Percentiles rank a stretch among this genome's conserved stretches.
These are phyloP conservation scores for Eristalinus aeneus DNA, from an alignment of 2,888 invertebrate genomes.

Conservation along the genomic window DNA sequence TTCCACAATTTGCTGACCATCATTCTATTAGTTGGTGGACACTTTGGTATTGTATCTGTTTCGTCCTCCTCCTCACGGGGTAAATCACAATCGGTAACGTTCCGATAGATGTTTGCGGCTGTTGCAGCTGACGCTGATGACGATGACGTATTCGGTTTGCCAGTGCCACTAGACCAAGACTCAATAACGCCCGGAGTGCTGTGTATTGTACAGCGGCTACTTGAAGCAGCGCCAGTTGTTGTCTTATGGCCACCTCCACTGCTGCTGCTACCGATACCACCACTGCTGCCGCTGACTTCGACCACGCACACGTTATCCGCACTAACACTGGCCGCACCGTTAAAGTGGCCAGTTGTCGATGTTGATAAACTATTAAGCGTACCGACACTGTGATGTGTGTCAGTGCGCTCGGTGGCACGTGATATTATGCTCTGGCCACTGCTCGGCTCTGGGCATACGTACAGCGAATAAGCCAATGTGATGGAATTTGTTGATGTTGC, in stretches of 20 bases:
- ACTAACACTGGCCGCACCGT: slow-evolving; percentile 77
- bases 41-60: slow-evolving; percentile 75
- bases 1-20: slow-evolving; percentile 81
- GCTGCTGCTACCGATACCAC: slow-evolving; percentile 46
- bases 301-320: slow-evolving; percentile 74
- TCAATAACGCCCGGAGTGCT: slow-evolving; percentile 32
- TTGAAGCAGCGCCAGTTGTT: slow-evolving; percentile 71
- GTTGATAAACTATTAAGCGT: slow-evolving; percentile 71
- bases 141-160: slow-evolving; percentile 71
- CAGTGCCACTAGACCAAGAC: slow-evolving; percentile 67
- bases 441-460: slow-evolving; percentile 80
- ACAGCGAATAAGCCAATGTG: slow-evolving; percentile 81
- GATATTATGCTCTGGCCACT: slow-evolving; percentile 77
- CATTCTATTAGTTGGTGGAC: slow-evolving; percentile 79
- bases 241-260: slow-evolving; percentile 35
- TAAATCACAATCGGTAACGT: slow-evolving; percentile 51
- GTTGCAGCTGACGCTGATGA: slow-evolving; percentile 72
- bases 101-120: slow-evolving; percentile 48
- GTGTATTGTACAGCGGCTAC: slow-evolving; percentile 57
- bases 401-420: slow-evolving; percentile 75
- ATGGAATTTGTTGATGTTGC: slow-evolving; percentile 31
- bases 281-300: slow-evolving; percentile 70
- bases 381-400: slow-evolving; percentile 74
- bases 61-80: slow-evolving; percentile 76
- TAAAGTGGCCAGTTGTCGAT: slow-evolving; percentile 62